Percentiles rank a stretch among this genome's conserved stretches.
These are phyloP conservation scores for Montipora foliosa DNA, from an alignment of 64 coral and sea anemone species.

Conservation along the genomic window DNA sequence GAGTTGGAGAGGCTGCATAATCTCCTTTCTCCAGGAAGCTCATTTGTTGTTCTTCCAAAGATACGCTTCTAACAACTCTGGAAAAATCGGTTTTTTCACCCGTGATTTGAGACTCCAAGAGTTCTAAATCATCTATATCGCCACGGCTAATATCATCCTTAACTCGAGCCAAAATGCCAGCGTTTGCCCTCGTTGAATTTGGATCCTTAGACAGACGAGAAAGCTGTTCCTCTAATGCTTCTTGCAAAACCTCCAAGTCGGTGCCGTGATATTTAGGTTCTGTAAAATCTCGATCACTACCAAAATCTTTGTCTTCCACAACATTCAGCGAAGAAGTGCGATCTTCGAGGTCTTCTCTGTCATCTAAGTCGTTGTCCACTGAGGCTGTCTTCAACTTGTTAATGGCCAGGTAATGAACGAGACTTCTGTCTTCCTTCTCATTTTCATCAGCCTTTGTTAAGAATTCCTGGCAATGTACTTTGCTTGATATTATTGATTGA, in stretches of 20 bases:
- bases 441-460: neutral
- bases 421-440: conserved; percentile 18
- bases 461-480: neutral
- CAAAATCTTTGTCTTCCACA: neutral
- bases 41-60: neutral
- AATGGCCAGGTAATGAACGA: conserved; percentile 34
- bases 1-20: neutral
- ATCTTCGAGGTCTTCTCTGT: neutral
- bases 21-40: neutral
- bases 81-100: conserved; percentile 30
- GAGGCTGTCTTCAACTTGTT: conserved; percentile 14
- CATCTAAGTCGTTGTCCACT: neutral
- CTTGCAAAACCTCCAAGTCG: conserved; percentile 16
- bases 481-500: neutral
- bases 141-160: conserved; percentile 52
- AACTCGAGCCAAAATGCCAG: conserved; percentile 32
- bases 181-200: conserved; percentile 1
- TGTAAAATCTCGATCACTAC: neutral
- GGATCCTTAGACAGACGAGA: conserved; percentile 10
- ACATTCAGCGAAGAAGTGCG: neutral
- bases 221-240: conserved; percentile 19
- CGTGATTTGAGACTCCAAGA: conserved; percentile 46
- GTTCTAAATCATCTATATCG: conserved; percentile 61
- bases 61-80: neutral
- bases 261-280: conserved; percentile 17